Conservation (phyloP, 2,888 invertebrate species). For the Eulithis testata region DNA sequence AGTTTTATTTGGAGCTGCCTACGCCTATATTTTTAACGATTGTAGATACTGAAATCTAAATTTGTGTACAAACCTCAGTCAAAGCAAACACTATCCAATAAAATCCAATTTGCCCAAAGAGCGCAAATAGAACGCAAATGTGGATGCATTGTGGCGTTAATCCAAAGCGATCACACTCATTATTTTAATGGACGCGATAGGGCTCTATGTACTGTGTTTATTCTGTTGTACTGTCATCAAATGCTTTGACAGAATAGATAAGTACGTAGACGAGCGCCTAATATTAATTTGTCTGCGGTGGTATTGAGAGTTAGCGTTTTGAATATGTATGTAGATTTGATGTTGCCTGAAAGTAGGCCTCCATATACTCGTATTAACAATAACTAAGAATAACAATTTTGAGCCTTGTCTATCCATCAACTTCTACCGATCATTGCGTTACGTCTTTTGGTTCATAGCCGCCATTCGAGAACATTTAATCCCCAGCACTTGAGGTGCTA, state of each 20-base stretch:
- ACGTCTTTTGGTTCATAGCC: too few species aligned
- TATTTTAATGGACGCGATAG: conserved; percentile 22
- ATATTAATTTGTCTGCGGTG: background rate
- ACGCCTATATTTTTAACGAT: too few species aligned
- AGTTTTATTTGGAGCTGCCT: too few species aligned
- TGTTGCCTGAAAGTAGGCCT: background rate
- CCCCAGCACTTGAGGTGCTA: too few species aligned
- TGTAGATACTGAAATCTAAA: background rate
- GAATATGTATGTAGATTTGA: too few species aligned
- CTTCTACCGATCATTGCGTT: too few species aligned
- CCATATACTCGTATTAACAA: too few species aligned
- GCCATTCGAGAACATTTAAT: too few species aligned
- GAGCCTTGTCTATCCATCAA: too few species aligned
- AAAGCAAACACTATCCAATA: conserved; percentile 7
- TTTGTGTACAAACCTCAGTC: conserved; percentile 3
- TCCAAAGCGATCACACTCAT: conserved; percentile 23
- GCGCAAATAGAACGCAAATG: conserved; percentile 15
- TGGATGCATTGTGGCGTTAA: conserved; percentile 26
- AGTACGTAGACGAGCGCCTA: background rate
- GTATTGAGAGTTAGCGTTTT: background rate
- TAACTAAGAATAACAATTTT: too few species aligned
- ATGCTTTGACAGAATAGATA: conserved; percentile 1
- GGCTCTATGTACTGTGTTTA: conserved; percentile 4
- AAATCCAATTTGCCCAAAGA: conserved; percentile 8
- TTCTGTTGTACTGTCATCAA: conserved; percentile 18